These are phyloP conservation scores for Beris morrisii DNA, from an alignment of 2,888 invertebrate species.

Conservation along the genomic window DNA sequence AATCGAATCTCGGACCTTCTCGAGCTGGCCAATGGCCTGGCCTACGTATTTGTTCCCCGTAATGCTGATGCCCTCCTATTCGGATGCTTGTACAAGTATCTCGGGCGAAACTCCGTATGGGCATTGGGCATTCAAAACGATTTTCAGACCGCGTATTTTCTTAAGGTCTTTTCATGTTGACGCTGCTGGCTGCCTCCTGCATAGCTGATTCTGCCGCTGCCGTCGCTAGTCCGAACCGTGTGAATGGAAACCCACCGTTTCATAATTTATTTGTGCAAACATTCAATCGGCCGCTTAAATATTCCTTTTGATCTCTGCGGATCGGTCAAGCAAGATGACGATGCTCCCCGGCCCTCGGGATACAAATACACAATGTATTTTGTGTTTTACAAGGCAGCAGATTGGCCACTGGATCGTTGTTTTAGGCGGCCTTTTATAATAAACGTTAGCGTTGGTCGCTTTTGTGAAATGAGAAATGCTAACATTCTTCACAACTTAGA, in stretches of 20 bases:
- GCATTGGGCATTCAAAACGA: constrained; percentile 1
- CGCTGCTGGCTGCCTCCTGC: no score
- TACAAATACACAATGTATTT: no score
- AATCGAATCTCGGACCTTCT: background rate
- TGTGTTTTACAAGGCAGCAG: no score
- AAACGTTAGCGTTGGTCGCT: no score
- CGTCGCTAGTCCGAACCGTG: background rate
- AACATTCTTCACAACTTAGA: no score
- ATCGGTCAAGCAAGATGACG: background rate
- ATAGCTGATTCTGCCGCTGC: no score
- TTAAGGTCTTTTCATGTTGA: no score
- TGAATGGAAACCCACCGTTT: constrained; percentile 17
- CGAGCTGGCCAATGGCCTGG: background rate
- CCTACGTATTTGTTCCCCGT: background rate
- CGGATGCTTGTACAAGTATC: background rate
- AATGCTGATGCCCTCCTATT: background rate
- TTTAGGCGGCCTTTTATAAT: no score
- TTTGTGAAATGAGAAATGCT: no score
- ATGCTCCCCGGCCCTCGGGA: no score
- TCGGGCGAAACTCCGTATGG: constrained; percentile 1
- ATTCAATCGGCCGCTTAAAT: background rate
- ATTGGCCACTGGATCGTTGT: no score
- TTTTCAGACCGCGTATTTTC: background rate
- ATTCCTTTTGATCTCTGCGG: constrained; percentile 18
- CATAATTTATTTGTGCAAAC: constrained; percentile 25